Conservation (phyloP, 1,140 invertebrate genomes). For the Potamilus streckersoni region DNA sequence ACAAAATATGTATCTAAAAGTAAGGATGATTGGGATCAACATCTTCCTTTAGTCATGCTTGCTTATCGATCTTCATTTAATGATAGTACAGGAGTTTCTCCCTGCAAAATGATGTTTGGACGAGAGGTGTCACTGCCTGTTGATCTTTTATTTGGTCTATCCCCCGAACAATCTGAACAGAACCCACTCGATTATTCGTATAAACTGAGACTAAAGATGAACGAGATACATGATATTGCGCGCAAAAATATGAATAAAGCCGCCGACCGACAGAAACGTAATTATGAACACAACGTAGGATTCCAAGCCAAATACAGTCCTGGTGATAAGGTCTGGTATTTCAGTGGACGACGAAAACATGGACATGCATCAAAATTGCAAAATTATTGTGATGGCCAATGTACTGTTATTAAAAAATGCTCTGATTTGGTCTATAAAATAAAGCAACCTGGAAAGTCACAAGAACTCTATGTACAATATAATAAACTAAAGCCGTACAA, state of each 20-base stretch:
- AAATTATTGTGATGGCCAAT: too few species aligned
- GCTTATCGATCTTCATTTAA: too few species aligned
- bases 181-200: constrained; percentile 14
- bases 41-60: constrained; percentile 33
- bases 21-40: constrained; percentile 36
- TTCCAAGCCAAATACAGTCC: too few species aligned
- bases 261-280: constrained; percentile 22
- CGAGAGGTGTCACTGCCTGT: constrained; percentile 32
- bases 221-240: constrained; percentile 14
- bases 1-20: constrained; percentile 14
- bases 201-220: constrained; percentile 10
- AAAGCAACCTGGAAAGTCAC: too few species aligned
- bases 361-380: too few species aligned
- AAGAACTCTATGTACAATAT: too few species aligned
- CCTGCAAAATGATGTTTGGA: constrained; percentile 42
- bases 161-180: not conserved
- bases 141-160: not conserved
- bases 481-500: too few species aligned
- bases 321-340: too few species aligned
- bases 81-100: constrained; percentile 32
- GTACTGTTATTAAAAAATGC: too few species aligned
- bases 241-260: constrained; percentile 20
- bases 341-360: too few species aligned
- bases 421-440: too few species aligned
- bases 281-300: too few species aligned